These are phyloP conservation scores for Cheilosia scutellata DNA, from an alignment of 2,888 invertebrate species.

Conservation along the genomic window DNA sequence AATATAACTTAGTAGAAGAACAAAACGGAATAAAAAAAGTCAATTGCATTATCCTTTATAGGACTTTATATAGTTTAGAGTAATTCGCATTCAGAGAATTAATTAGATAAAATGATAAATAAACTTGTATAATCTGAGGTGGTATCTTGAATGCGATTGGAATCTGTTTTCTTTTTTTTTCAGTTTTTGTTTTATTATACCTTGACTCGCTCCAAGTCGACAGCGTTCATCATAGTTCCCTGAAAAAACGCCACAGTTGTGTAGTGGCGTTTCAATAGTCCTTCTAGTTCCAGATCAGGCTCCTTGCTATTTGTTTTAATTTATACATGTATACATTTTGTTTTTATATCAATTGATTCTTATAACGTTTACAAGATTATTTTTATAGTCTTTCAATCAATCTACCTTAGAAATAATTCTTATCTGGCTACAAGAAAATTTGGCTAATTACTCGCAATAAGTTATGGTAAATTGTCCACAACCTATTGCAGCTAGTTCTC, in stretches of 20 bases:
- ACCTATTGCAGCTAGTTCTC: slow-evolving; percentile 71
- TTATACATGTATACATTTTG: slow-evolving; percentile 62
- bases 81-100: slow-evolving; percentile 51
- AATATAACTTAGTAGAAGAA: background rate
- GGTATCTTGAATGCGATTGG: slow-evolving; percentile 63
- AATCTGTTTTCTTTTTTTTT: slow-evolving; percentile 80
- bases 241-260: slow-evolving; percentile 99
- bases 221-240: slow-evolving; percentile 99
- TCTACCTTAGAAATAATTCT: slow-evolving; percentile 73
- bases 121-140: slow-evolving; percentile 45
- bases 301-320: slow-evolving; percentile 93
- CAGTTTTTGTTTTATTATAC: slow-evolving; percentile 86
- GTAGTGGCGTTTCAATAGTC: slow-evolving; percentile 99
- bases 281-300: slow-evolving; percentile 99
- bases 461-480: slow-evolving; percentile 48
- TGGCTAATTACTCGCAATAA: slow-evolving; percentile 17
- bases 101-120: slow-evolving; percentile 46
- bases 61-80: background rate
- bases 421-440: slow-evolving; percentile 14
- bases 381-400: slow-evolving; percentile 65
- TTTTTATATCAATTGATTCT: slow-evolving; percentile 55
- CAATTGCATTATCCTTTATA: slow-evolving; percentile 31
- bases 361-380: slow-evolving; percentile 37
- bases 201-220: slow-evolving; percentile 99
- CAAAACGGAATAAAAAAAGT: background rate